Percentiles rank a stretch among this genome's conserved stretches.
Conservation (phyloP, 1,140 invertebrate species). For the Aleiodes sp. region DNA sequence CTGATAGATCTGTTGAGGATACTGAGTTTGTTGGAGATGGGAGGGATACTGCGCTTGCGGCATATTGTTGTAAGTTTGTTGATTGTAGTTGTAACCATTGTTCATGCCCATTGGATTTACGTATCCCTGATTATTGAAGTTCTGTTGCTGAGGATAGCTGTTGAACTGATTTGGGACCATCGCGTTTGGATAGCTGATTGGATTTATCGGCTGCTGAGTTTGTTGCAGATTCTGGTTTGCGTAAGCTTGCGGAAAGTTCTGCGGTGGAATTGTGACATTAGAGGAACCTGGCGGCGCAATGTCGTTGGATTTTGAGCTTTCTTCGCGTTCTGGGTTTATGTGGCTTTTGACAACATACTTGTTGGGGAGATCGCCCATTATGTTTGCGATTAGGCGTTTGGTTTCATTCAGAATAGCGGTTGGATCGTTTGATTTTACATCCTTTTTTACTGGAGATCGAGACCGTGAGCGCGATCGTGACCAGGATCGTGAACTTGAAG, state of each 20-base stretch:
- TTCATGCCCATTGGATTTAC: constrained; percentile 47
- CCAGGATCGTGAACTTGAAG: constrained; percentile 44
- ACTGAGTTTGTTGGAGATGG: too few species aligned
- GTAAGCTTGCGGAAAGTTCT: constrained; percentile 12
- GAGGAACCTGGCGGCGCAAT: constrained; percentile 24
- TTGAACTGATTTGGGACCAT: not conserved
- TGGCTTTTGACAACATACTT: constrained; percentile 59
- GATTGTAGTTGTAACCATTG: constrained; percentile 56
- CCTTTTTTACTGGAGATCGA: constrained; percentile 57
- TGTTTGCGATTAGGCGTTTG: constrained; percentile 71
- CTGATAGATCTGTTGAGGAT: constrained; percentile 39
- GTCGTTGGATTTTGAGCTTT: constrained; percentile 22
- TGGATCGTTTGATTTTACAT: constrained; percentile 56
- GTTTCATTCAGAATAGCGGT: constrained; percentile 69
- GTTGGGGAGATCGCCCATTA: constrained; percentile 70
- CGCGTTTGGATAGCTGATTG: too few species aligned
- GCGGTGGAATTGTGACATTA: constrained; percentile 12
- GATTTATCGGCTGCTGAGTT: not conserved
- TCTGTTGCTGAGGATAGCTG: too few species aligned
- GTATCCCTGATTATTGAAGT: constrained; percentile 42
- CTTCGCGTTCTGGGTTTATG: constrained; percentile 25
- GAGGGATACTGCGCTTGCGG: constrained; percentile 45
- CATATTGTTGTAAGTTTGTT: constrained; percentile 37
- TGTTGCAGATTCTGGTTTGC: too few species aligned
- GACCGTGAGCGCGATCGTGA: constrained; percentile 57